A percentile compares a stretch with the other conserved stretches of the same genome.
phyloP scores from a whole-genome alignment of 2,113 vertebrate species.

The Microcebus ravelobensis region DNA sequence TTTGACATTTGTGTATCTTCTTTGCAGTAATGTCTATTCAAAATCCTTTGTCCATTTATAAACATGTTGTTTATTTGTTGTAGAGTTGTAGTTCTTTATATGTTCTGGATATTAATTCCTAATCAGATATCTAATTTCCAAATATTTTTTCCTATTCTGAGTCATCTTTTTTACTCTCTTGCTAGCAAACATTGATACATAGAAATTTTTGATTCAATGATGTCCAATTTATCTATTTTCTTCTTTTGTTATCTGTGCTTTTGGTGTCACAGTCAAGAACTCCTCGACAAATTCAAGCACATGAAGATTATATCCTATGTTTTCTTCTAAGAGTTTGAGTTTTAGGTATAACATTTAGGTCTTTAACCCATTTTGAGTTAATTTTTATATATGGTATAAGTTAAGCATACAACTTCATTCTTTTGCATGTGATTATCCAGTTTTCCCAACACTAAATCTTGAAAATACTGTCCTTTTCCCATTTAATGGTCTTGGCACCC shows the following conservation, averaged over 20 bases:
- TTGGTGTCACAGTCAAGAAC: not conserved
- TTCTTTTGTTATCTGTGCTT: not conserved
- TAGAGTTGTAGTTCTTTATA: not conserved
- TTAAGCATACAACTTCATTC: not conserved
- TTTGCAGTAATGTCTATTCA: not conserved
- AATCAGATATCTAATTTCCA: not conserved
- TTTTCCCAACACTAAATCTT: not conserved
- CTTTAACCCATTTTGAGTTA: not conserved
- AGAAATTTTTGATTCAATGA: not conserved
- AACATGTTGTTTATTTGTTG: not conserved
- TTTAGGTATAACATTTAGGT: not conserved
- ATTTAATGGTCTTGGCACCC: not conserved
- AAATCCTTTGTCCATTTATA: not conserved
- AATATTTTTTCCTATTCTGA: not conserved
- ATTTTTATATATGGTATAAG: not conserved
- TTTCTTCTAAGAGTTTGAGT: not conserved
- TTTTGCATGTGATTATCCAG: not conserved
- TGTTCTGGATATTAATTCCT: not conserved
- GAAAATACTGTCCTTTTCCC: not conserved
- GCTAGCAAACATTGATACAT: not conserved
- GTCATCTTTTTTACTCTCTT: not conserved
- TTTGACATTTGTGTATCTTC: not conserved
- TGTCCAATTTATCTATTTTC: not conserved
- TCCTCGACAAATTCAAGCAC: not conserved
- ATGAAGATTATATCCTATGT: not conserved